Evolutionary conservation across 2,888 invertebrate species (phyloP).

Genomic region (Andrena camellia): DNA sequence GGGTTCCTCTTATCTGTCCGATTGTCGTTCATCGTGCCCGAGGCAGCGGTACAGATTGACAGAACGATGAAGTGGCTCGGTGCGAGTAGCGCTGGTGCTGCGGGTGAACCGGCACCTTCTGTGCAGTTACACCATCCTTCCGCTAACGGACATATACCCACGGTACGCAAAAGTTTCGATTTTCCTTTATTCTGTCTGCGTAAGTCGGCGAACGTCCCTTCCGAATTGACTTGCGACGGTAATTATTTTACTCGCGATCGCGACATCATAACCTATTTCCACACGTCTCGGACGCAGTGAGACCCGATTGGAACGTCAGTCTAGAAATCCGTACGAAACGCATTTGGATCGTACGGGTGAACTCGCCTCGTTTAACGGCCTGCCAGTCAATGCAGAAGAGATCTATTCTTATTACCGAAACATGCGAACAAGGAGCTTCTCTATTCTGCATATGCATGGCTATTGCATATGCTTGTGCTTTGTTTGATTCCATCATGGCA

Average conservation of each 20-base stretch:
- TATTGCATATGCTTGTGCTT: conserved; percentile 55
- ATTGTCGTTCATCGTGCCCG: conserved; percentile 54
- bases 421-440: conserved; percentile 6
- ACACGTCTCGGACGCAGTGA: conserved; percentile 6
- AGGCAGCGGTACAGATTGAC: conserved; percentile 70
- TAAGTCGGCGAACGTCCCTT: background rate
- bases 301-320: conserved; percentile 7
- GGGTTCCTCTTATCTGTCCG: conserved; percentile 49
- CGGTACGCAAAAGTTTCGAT: conserved; percentile 73
- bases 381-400: background rate
- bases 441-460: conserved; percentile 22
- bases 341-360: background rate
- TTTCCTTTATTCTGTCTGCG: background rate
- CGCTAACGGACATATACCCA: conserved; percentile 84
- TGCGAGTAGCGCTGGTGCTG: conserved; percentile 88
- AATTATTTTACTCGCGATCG: conserved; percentile 24
- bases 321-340: background rate
- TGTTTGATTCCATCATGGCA: conserved; percentile 55
- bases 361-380: background rate
- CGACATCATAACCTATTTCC: conserved; percentile 64
- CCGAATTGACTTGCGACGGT: background rate
- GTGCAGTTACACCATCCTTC: conserved; percentile 84
- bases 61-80: conserved; percentile 85
- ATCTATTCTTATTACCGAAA: conserved; percentile 3
- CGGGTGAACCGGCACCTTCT: conserved; percentile 88